Conservation (phyloP, 2,797 vertebrate species). For the Sebastes cheni region DNA sequence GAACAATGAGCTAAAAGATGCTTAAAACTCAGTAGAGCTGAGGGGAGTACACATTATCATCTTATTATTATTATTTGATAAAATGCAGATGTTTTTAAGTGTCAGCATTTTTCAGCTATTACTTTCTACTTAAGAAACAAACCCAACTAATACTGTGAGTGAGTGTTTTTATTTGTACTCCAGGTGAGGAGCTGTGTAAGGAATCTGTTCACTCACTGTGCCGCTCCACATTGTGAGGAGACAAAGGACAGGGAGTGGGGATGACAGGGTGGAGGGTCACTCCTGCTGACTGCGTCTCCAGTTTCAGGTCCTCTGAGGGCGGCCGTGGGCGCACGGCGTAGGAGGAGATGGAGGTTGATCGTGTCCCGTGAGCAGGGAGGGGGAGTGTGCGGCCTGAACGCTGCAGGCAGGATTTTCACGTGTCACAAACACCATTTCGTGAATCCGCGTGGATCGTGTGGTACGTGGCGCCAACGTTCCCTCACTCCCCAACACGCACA, state of each 20-base stretch:
- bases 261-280: conserved; percentile 44
- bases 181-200: conserved; percentile 25
- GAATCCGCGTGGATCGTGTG: conserved; percentile 21
- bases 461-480: conserved; percentile 9
- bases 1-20: too few species aligned
- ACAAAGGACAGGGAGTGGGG: conserved; percentile 69
- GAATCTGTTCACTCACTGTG: conserved; percentile 51
- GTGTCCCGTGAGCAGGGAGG: conserved; percentile 3
- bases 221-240: conserved; percentile 60
- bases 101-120: neutral
- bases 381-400: neutral
- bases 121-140: neutral
- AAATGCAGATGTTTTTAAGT: neutral
- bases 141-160: neutral
- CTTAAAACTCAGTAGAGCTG: neutral
- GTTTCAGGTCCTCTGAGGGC: conserved; percentile 68
- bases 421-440: conserved; percentile 22
- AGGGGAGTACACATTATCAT: neutral
- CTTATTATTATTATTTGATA: neutral
- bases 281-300: conserved; percentile 43
- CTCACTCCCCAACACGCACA: neutral
- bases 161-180: neutral
- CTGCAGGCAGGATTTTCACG: conserved; percentile 26
- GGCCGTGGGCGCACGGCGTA: conserved; percentile 17
- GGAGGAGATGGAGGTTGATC: conserved; percentile 43